Base-by-base conservation (phyloP, 2,888 invertebrate genomes). In the Aspidiotus rigidus region DNA sequence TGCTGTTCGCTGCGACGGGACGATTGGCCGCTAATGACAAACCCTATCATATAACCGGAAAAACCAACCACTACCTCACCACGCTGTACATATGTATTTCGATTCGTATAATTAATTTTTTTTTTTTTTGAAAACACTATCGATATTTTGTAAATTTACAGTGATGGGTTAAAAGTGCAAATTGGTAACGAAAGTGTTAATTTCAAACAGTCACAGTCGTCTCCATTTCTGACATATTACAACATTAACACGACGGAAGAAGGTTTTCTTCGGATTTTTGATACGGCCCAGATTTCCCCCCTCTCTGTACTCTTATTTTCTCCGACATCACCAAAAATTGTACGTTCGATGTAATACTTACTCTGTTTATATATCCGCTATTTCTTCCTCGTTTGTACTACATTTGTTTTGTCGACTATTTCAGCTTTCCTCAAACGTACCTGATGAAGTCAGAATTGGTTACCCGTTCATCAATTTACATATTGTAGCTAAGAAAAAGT, bases 141-240 rank as follows among this genome's bases (percentile, higher is more conserved):
- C 28, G 15, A 41, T 3, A 16, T 60, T 7, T 60, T 60, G 13
- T 15, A 7, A n/a, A 10, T 62, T 49, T 62, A 28, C 56, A 67
- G 67, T 11, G 67, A 67, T 13, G 67, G 67, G 7, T 40, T 49
- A n/a, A 59, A 59, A 16, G 67, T 67, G 6, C 67, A 67, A 42
- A 67, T 67, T 15, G 57, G 59, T 8, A 67, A 13, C 13, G 67
- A 67, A 15, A 67, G 67, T 13, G 67, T 67, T 7, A 67, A 67
- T 60, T 67, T 60, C 53, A 67, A 67, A 49, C 53, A 64, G 41
- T n/a, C 67, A 13, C 41, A 16, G 16, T 60, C 53, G n/a, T 59
- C 67, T 7, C 60, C 67, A 15, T 67, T 67, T 67, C 28, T 67
- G 60, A 67, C 67, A 2, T 67, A 49, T 49, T 67, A 67, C 44